phyloP scores from a whole-genome alignment of 2,797 vertebrate genomes.

The Carapus acus region DNA sequence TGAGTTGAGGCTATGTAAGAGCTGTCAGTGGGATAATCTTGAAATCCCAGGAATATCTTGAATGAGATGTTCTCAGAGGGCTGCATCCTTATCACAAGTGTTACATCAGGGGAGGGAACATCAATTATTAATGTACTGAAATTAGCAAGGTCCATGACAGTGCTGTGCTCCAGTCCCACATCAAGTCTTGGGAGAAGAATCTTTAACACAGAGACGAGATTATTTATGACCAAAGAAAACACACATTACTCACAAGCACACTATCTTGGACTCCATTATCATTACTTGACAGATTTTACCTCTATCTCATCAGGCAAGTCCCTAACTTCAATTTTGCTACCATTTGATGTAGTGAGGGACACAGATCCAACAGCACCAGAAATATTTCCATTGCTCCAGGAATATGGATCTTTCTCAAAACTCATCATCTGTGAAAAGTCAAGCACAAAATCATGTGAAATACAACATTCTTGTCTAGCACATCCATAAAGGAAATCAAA shows the following conservation, averaged over 20 bases:
- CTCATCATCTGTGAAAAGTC: constrained; percentile 82
- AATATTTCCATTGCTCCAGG: constrained; percentile 72
- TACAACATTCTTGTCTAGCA: too few species aligned
- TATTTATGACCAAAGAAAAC: neutral
- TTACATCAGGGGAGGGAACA: constrained; percentile 71
- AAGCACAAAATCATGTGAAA: too few species aligned
- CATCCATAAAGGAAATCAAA: too few species aligned
- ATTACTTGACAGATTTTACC: constrained; percentile 72
- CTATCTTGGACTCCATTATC: neutral
- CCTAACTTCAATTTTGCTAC: constrained; percentile 74
- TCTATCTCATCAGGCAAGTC: constrained; percentile 83
- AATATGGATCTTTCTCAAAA: constrained; percentile 83
- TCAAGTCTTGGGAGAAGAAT: constrained; percentile 79
- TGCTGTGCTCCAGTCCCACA: constrained; percentile 65
- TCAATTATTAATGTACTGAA: constrained; percentile 81
- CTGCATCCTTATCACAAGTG: constrained; percentile 83
- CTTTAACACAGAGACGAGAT: constrained; percentile 59
- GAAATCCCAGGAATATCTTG: constrained; percentile 77
- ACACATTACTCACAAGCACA: neutral
- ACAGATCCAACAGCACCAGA: constrained; percentile 81
- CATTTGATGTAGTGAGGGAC: constrained; percentile 76
- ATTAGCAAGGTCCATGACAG: constrained; percentile 75
- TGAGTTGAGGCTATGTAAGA: constrained; percentile 70
- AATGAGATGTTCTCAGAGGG: constrained; percentile 75
- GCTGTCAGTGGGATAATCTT: constrained; percentile 78